Percentiles rank a stretch among this genome's conserved stretches.
Conservation (phyloP, 2,113 vertebrate genomes). For the Eleginops maclovinus region DNA sequence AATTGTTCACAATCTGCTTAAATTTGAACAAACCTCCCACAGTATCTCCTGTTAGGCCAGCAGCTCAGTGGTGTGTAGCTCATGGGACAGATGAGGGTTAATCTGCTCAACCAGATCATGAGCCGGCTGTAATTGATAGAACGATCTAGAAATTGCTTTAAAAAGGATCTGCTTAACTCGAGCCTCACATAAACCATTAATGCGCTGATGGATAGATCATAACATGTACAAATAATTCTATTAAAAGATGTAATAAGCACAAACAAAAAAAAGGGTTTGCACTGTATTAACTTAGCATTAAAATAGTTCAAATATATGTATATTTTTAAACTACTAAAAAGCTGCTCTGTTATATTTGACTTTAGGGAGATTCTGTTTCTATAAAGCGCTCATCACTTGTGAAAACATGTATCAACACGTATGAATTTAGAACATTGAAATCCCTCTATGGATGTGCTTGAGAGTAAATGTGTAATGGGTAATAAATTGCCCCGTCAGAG, state of each 20-base stretch:
- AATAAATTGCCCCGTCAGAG: slow-evolving; percentile 48
- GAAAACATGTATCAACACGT: slow-evolving; percentile 8
- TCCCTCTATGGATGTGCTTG: slow-evolving; percentile 35
- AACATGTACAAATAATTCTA: neutral
- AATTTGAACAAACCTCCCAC: neutral
- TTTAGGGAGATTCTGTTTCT: neutral
- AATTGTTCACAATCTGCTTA: neutral
- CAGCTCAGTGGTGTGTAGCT: slow-evolving; percentile 43
- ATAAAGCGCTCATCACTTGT: neutral
- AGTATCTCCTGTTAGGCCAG: slow-evolving; percentile 1
- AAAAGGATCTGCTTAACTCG: slow-evolving; percentile 40
- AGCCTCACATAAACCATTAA: slow-evolving; percentile 8
- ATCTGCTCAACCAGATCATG: slow-evolving; percentile 71
- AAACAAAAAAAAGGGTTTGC: slow-evolving; percentile 2
- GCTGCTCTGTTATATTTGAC: neutral
- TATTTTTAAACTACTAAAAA: neutral
- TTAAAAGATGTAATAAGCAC: neutral
- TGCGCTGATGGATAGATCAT: neutral
- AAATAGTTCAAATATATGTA: neutral
- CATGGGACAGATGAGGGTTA: slow-evolving; percentile 66
- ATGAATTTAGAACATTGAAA: slow-evolving; percentile 1
- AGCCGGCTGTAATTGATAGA: slow-evolving; percentile 65
- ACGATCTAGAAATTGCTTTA: slow-evolving; percentile 54
- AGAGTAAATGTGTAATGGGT: slow-evolving; percentile 50
- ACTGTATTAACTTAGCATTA: neutral